Evolutionary conservation across 2,888 invertebrate species (phyloP), one percentile per base, ranked within the genome.

Genomic region (Lepidochitona cinerea): DNA sequence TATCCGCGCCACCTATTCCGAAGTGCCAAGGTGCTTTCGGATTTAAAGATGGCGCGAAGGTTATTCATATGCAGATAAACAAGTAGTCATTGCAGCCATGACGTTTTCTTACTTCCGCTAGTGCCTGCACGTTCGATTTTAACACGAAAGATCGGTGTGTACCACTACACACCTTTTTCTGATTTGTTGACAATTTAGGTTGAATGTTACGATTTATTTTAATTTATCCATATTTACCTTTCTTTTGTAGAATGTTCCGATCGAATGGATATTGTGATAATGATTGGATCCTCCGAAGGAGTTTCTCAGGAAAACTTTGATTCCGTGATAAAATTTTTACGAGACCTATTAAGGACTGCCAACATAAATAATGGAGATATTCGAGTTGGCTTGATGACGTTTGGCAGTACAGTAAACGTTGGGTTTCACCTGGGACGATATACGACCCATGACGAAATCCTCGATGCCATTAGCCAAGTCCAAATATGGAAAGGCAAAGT

Each of bases 371-470:
- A 59, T 26, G 59, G 59, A 4, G 29, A 59, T 29, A 26, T 59
- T 29, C 59, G 72, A 12, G 72, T 76, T 14, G 76, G 76, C n/a
- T 37, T 81, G 26, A 37, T 80, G 36, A 84, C 79, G 41, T 85
- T 81, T 76, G 78, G 83, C 68, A 78, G 80, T 37, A 75, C 79
- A 23, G 85, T 82, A 33, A 72, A 76, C 73, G 76, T 88, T 7
- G 82, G 85, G 68, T 86, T 88, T 73, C 75, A 87, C 68, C 80
- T 89, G 59, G 85, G 84, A 54, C 69, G 71, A 9, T 78, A 79
- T 75, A 54, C 18, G 6, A 73, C 74, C 68, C 84, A 80, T 23
- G 59, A 64, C 14, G 72, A 73, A 18, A 75, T 86, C 7, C 68
- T 84, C 49, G 74, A 76, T 41, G 88, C 86, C 37, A 79, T 88